Evolutionary conservation across 2,888 invertebrate genomes (phyloP).

Genomic region (Diarsia brunnea): DNA sequence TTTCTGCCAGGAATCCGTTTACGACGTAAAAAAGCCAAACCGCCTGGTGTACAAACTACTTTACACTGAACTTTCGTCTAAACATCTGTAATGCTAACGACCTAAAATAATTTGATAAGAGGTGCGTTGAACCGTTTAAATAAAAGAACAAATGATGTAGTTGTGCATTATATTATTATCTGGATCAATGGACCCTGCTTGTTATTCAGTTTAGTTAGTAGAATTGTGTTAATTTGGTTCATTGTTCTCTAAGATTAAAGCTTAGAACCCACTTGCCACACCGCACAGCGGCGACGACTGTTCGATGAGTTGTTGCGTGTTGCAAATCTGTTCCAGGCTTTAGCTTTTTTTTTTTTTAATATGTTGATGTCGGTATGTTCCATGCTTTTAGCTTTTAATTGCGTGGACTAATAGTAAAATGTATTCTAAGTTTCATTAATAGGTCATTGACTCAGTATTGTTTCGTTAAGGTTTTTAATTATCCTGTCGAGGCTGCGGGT

Average conservation of each 20-base stretch:
- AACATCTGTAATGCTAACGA: conserved; percentile 53
- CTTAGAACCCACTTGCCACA: conserved; percentile 1
- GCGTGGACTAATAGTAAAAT: background rate
- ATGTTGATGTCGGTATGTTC: background rate
- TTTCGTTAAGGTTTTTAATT: conserved; percentile 16
- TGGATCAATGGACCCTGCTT: conserved; percentile 38
- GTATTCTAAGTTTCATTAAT: background rate
- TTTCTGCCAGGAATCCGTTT: no score
- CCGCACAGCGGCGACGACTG: background rate
- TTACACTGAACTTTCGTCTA: conserved; percentile 46
- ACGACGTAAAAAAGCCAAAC: no score
- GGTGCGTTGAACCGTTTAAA: conserved; percentile 60
- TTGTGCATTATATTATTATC: conserved; percentile 26
- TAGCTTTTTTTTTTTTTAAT: background rate
- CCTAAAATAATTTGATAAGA: conserved; percentile 48
- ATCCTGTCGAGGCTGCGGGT: no score
- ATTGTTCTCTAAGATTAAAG: conserved; percentile 34
- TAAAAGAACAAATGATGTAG: conserved; percentile 26
- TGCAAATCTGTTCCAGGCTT: background rate
- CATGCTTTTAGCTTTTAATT: background rate
- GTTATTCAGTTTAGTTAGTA: conserved; percentile 25
- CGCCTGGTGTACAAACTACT: conserved; percentile 1
- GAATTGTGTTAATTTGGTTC: conserved; percentile 26
- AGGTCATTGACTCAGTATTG: conserved; percentile 5
- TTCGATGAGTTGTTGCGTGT: background rate